Conservation (phyloP, 2,888 invertebrate species). For the Drosophila pseudotalamancana region DNA sequence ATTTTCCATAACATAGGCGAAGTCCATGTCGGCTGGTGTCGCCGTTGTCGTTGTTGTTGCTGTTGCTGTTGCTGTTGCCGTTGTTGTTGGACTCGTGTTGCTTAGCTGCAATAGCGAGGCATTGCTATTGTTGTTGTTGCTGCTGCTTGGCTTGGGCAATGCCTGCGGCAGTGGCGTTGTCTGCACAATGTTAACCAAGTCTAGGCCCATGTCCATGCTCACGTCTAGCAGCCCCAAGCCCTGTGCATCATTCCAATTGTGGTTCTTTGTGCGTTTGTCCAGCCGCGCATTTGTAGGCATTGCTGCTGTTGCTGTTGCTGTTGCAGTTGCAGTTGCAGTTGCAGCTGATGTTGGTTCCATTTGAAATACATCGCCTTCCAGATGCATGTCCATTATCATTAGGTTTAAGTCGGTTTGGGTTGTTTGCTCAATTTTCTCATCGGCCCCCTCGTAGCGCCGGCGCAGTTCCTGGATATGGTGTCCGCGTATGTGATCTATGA, state of each 20-base stretch:
- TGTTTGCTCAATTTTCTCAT: slow-evolving; percentile 53
- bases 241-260: slow-evolving; percentile 46
- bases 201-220: slow-evolving; percentile 44
- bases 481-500: slow-evolving; percentile 73
- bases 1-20: slow-evolving; percentile 73
- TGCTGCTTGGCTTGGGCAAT: slow-evolving; percentile 4
- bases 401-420: slow-evolving; percentile 64
- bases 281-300: slow-evolving; percentile 23
- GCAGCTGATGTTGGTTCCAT: neutral
- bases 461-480: slow-evolving; percentile 74
- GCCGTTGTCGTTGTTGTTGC: slow-evolving; percentile 19
- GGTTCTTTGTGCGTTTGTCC: slow-evolving; percentile 41
- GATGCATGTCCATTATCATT: slow-evolving; percentile 53
- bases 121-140: too few species aligned
- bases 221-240: slow-evolving; percentile 37
- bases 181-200: slow-evolving; percentile 42
- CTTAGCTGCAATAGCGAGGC: slow-evolving; percentile 29
- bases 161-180: neutral
- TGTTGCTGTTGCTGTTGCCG: slow-evolving; percentile 26
- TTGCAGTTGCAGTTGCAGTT: slow-evolving; percentile 1
- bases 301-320: neutral
- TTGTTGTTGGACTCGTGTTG: slow-evolving; percentile 31
- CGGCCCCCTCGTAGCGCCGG: slow-evolving; percentile 63
- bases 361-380: neutral
- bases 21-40: slow-evolving; percentile 58